These are phyloP conservation scores for Epicampocera succincta DNA, from an alignment of 2,888 invertebrate genomes.

Conservation along the genomic window DNA sequence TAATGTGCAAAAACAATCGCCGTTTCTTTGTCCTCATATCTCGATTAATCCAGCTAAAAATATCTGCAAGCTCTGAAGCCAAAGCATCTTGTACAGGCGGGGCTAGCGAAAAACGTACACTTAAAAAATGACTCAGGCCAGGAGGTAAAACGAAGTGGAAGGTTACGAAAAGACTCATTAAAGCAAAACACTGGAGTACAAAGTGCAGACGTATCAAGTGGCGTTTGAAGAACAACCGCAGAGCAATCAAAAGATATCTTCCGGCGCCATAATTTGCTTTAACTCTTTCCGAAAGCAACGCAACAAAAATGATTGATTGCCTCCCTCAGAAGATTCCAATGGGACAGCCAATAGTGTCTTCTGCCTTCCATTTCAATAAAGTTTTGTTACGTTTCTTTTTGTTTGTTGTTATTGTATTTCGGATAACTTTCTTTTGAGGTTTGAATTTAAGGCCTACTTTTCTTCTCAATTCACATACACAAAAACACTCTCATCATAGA, in stretches of 20 bases:
- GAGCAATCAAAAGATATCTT: constrained; percentile 8
- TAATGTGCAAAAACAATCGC: constrained; percentile 37
- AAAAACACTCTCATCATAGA: too few relatives aligned
- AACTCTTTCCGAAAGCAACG: constrained; percentile 32
- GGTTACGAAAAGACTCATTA: constrained; percentile 44
- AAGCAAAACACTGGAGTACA: constrained; percentile 62
- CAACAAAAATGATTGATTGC: constrained; percentile 62
- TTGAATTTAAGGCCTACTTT: background rate
- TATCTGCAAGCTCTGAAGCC: constrained; percentile 43
- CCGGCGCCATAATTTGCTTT: constrained; percentile 61
- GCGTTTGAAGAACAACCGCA: background rate
- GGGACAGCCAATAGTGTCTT: too few relatives aligned
- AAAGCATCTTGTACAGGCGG: constrained; percentile 36
- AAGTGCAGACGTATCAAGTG: constrained; percentile 23
- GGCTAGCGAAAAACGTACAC: constrained; percentile 13
- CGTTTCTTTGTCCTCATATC: constrained; percentile 64
- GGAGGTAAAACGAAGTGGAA: constrained; percentile 10
- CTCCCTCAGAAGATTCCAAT: constrained; percentile 47
- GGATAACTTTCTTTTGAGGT: constrained; percentile 57
- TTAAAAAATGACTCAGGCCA: constrained; percentile 55
- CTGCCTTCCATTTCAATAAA: too few relatives aligned
- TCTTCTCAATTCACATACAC: constrained; percentile 9
- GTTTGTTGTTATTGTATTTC: background rate
- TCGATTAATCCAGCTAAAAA: constrained; percentile 60
- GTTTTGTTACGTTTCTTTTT: constrained; percentile 4